phyloP scores from a whole-genome alignment of 2,113 vertebrate genomes.

The Corythornis vintsioides region DNA sequence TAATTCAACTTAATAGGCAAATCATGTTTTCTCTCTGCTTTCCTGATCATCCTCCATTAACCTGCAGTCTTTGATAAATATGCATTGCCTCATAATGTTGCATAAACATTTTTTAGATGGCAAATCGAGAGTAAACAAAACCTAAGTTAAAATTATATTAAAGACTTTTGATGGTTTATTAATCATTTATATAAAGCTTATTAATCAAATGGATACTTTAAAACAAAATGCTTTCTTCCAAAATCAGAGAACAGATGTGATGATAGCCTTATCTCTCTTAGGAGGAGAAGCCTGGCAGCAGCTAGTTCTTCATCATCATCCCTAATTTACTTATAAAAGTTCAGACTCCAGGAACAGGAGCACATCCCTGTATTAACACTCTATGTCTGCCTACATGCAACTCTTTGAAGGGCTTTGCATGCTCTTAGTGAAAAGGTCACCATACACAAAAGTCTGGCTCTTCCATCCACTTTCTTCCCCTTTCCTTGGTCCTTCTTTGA shows the following conservation, averaged over 20 bases:
- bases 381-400: not conserved
- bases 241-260: not conserved
- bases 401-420: not conserved
- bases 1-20: slow-evolving; percentile 44
- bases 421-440: not conserved
- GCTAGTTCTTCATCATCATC: not conserved
- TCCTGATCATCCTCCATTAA: slow-evolving; percentile 48
- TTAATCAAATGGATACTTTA: slow-evolving; percentile 40
- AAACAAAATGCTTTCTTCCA: not conserved
- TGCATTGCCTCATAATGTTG: slow-evolving; percentile 40
- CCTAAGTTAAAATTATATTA: slow-evolving; percentile 36
- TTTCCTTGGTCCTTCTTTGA: not conserved
- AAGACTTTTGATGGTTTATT: slow-evolving; percentile 44
- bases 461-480: not conserved
- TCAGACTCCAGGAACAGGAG: not conserved
- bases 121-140: slow-evolving; percentile 53
- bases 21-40: slow-evolving; percentile 46
- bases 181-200: slow-evolving; percentile 37
- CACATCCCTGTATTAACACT: not conserved
- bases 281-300: not conserved
- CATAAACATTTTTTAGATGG: slow-evolving; percentile 61
- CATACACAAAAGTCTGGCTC: not conserved
- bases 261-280: not conserved
- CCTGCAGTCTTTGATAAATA: slow-evolving; percentile 55
- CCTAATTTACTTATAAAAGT: not conserved